Evolutionary conservation across 2,888 invertebrate genomes (phyloP).

Genomic region (Atethmia centrago): DNA sequence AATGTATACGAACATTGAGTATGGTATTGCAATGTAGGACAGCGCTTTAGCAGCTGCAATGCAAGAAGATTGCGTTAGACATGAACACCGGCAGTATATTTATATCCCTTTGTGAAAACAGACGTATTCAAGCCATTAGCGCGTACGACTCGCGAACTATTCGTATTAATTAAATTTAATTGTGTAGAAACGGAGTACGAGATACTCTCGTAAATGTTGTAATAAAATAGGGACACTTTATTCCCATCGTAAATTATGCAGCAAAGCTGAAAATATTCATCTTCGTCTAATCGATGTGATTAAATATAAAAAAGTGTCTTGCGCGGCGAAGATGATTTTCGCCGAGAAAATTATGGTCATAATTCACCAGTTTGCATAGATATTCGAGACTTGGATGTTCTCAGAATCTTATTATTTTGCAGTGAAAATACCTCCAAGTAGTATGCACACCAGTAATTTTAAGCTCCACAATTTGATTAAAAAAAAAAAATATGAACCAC

Average conservation of each 20-base stretch:
- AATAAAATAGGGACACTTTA: constrained; percentile 63
- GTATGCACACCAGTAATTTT: constrained; percentile 28
- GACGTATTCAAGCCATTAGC: constrained; percentile 86
- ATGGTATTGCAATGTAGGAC: constrained; percentile 54
- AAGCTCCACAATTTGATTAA: constrained; percentile 9
- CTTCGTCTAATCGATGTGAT: constrained; percentile 57
- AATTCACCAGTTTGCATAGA: constrained; percentile 49
- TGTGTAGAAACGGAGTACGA: constrained; percentile 84
- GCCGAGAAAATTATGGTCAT: constrained; percentile 45
- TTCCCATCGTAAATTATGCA: constrained; percentile 64
- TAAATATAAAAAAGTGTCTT: constrained; percentile 43
- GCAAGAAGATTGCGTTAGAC: constrained; percentile 62
- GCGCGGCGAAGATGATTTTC: constrained; percentile 37
- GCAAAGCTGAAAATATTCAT: constrained; percentile 56
- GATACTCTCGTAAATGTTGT: constrained; percentile 71
- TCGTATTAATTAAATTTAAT: constrained; percentile 90
- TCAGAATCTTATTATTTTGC: constrained; percentile 30
- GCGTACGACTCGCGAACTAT: constrained; percentile 86
- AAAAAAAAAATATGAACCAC: neutral
- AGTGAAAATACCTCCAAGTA: constrained; percentile 9
- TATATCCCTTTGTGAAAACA: constrained; percentile 82
- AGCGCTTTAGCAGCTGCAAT: constrained; percentile 60
- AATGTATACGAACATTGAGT: constrained; percentile 49
- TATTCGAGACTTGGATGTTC: constrained; percentile 18
- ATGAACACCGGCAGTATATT: constrained; percentile 71